Evolutionary conservation across 2,113 vertebrate species (phyloP), one percentile per base, ranked within the genome.

Genomic region (Poicephalus meyeri): DNA sequence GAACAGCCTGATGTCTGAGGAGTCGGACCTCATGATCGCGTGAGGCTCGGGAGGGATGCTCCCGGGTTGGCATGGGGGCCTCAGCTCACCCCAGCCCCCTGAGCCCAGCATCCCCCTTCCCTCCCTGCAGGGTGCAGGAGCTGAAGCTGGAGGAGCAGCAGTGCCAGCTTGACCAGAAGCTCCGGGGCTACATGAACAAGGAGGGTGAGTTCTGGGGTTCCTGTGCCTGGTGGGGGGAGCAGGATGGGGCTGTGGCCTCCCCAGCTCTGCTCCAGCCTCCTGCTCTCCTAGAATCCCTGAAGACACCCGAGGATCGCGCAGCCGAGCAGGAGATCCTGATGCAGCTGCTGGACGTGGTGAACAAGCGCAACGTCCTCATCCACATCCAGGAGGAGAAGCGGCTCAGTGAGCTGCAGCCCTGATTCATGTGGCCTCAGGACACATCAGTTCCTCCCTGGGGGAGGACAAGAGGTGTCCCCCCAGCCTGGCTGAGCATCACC

Each of bases 11-110:
- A 97, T 99, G 77, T 98, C 95, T 0, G 99, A 99, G 93, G 99
- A 99, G 96, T 99, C 99, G 0, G 99, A 99, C 85, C 99, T 99
- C 92, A 99, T 99, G 99, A 98, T 99, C 84, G 96, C 92, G 99
- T 99, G 97, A 99, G 98, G 52, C 20, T 17, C 14, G 60, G 31
- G 42, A 16, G 23, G 13, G 46, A 14, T 21, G 80, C 16, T 50
- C 39, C 24, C 13, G 0, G 2, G 3, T 8, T 0, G 0, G n/a
- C 4, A 6, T 1, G 6, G 42, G 55, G 71, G 41, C 25, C 73
- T 89, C 20, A 6, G 81, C 55, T 91, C 50, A 29, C 18, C 49
- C 56, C 56, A 49, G 12, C 2, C 44, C 53, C 47, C 19, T 19
- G 0, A 72, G 49, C 9, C 13, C 65, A 49, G 47, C 23, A 16